phyloP scores from a whole-genome alignment of 2,797 vertebrate genomes.

The Takifugu rubripes region DNA sequence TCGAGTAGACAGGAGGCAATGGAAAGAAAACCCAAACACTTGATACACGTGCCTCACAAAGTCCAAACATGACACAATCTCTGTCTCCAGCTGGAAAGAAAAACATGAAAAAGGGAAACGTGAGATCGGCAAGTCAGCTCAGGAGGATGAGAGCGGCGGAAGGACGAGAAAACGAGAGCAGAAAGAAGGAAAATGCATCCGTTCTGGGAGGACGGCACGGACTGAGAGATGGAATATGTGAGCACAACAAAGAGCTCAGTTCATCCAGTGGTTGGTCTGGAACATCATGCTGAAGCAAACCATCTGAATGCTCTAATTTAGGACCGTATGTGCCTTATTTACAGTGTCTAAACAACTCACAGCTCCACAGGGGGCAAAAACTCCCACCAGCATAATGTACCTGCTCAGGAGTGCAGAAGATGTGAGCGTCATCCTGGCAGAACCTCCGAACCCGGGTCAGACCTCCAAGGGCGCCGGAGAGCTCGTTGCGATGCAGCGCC shows the following conservation, averaged over 20 bases:
- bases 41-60: conserved; percentile 84
- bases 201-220: conserved; percentile 15
- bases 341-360: not conserved
- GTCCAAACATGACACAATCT: conserved; percentile 86
- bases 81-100: conserved; percentile 79
- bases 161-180: not conserved
- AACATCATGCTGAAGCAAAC: conserved; percentile 56
- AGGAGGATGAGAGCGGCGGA: not conserved
- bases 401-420: conserved; percentile 90
- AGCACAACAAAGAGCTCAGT: conserved; percentile 59
- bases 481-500: conserved; percentile 88
- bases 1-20: conserved; percentile 85
- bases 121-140: no score
- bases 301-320: conserved; percentile 44
- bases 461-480: conserved; percentile 83
- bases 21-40: conserved; percentile 89
- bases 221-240: conserved; percentile 44
- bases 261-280: conserved; percentile 59
- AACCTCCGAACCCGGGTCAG: conserved; percentile 87
- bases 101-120: not conserved
- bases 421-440: conserved; percentile 93
- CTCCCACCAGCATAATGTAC: conserved; percentile 53
- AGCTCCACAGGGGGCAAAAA: no score
- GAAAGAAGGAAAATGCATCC: no score
- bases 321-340: conserved; percentile 33